phyloP scores from a whole-genome alignment of 2,797 vertebrate species.

The Acanthopagrus latus region DNA sequence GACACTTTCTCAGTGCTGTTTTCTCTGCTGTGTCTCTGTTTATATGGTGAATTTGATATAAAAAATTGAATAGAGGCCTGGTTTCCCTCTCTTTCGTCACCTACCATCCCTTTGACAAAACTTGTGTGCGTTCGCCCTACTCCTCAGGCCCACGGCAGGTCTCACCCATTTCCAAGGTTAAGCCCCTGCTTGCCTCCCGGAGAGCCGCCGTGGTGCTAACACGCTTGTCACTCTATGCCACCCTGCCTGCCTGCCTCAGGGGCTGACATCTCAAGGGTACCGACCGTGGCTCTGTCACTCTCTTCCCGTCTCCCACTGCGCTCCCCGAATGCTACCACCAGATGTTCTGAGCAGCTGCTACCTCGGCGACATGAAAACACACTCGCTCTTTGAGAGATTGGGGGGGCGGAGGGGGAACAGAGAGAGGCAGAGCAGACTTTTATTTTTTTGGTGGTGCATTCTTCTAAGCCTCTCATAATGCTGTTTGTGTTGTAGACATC shows the following conservation, averaged over 20 bases:
- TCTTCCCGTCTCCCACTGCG: conserved; percentile 58
- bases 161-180: conserved; percentile 67
- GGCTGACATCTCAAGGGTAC: conserved; percentile 58
- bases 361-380: conserved; percentile 55
- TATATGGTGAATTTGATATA: conserved; percentile 36
- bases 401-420: conserved; percentile 19
- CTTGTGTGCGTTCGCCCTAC: conserved; percentile 50
- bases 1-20: conserved; percentile 27
- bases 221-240: conserved; percentile 65
- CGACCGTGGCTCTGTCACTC: conserved; percentile 62
- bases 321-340: conserved; percentile 63
- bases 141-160: conserved; percentile 36
- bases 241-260: conserved; percentile 53
- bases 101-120: conserved; percentile 47
- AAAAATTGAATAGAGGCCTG: conserved; percentile 25
- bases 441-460: conserved; percentile 40
- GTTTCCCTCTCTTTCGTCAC: conserved; percentile 51
- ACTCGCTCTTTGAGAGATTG: conserved; percentile 48
- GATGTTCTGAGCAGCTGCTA: conserved; percentile 82
- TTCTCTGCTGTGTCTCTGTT: conserved; percentile 28
- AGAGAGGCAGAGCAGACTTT: conserved; percentile 24
- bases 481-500: conserved; percentile 43
- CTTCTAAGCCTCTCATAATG: conserved; percentile 48
- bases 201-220: conserved; percentile 60
- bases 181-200: conserved; percentile 55